phyloP scores from a whole-genome alignment of 1,140 invertebrate species.

The Lucilia cuprina region DNA sequence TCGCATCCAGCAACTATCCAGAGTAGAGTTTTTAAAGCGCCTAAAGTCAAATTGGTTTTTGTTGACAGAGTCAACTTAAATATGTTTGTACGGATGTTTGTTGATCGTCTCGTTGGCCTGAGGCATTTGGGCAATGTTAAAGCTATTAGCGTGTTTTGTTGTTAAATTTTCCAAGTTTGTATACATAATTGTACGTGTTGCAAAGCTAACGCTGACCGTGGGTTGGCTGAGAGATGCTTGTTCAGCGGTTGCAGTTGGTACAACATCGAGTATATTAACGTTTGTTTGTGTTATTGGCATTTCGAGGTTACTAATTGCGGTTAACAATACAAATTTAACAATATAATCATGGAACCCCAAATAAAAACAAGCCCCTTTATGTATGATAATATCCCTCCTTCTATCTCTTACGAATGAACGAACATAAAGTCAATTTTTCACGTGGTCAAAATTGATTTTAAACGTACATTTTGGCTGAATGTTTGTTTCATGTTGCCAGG shows the following conservation, averaged over 20 bases:
- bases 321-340: constrained; percentile 39
- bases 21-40: background rate
- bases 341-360: constrained; percentile 35
- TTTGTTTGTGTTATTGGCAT: constrained; percentile 37
- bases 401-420: background rate
- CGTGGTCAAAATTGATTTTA: background rate
- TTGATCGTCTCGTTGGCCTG: constrained; percentile 15
- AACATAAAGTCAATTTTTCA: background rate
- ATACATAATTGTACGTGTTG: constrained; percentile 32
- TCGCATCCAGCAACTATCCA: background rate
- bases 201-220: background rate
- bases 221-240: background rate
- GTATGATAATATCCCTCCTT: background rate
- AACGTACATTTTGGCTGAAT: background rate
- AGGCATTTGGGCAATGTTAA: constrained; percentile 19
- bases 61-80: constrained; percentile 21
- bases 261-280: background rate
- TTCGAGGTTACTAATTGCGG: constrained; percentile 40
- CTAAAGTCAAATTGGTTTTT: constrained; percentile 22
- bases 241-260: background rate
- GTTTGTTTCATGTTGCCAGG: background rate
- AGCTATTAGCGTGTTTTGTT: constrained; percentile 24
- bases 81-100: background rate
- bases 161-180: constrained; percentile 26
- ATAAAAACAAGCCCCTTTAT: constrained; percentile 7